phyloP scores from a whole-genome alignment of 2,797 vertebrate species.

The Hippocampus kuda region DNA sequence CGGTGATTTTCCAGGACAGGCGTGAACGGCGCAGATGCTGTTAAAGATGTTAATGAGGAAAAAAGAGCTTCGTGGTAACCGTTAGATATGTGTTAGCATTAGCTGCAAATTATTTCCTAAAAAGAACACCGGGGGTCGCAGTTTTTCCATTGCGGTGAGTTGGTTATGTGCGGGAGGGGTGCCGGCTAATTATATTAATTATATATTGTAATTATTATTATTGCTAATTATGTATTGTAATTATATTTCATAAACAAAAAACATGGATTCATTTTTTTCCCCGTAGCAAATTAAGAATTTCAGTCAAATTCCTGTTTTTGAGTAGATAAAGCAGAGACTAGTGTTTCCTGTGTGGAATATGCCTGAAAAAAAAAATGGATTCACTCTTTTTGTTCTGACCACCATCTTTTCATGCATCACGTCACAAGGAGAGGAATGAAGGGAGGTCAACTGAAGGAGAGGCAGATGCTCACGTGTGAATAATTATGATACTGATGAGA shows the following conservation, averaged over 20 bases:
- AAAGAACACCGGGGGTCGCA: too few species aligned
- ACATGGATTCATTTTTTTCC: too few species aligned
- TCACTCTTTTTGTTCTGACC: background rate
- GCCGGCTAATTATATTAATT: too few species aligned
- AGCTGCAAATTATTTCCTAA: too few species aligned
- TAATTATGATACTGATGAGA: slow-evolving; percentile 63
- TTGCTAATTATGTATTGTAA: too few species aligned
- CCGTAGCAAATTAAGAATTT: too few species aligned
- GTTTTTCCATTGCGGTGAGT: too few species aligned
- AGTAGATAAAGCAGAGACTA: too few species aligned
- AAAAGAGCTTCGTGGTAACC: background rate
- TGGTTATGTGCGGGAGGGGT: too few species aligned
- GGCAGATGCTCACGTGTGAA: slow-evolving; percentile 59
- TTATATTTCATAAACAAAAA: too few species aligned
- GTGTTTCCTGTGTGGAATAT: background rate
- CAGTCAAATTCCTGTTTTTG: too few species aligned
- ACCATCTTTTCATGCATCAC: background rate
- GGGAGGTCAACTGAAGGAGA: slow-evolving; percentile 67
- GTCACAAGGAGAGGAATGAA: slow-evolving; percentile 8
- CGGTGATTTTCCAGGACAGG: slow-evolving; percentile 27
- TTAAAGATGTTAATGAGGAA: slow-evolving; percentile 10
- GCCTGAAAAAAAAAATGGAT: background rate
- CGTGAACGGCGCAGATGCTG: slow-evolving; percentile 4
- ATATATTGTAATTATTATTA: too few species aligned
- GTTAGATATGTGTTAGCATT: background rate